These are phyloP conservation scores for Encarsia formosa DNA, from an alignment of 2,888 invertebrate genomes.

Conservation along the genomic window DNA sequence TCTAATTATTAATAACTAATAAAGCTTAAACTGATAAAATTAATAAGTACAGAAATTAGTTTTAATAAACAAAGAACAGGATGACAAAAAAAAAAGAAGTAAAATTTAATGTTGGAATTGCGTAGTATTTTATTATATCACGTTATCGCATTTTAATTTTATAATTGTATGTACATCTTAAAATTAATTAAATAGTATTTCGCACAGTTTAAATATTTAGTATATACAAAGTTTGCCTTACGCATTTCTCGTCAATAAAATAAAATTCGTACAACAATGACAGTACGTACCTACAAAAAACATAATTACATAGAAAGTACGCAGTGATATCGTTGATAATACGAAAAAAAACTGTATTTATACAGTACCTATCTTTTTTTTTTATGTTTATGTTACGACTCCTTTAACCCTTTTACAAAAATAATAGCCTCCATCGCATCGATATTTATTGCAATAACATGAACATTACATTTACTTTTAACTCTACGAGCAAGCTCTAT, in stretches of 20 bases:
- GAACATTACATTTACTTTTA: conserved; percentile 1
- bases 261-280: conserved; percentile 28
- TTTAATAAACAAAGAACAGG: too few relatives aligned
- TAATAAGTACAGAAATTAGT: too few relatives aligned
- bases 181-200: conserved; percentile 43
- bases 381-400: too few relatives aligned
- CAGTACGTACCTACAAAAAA: conserved; percentile 23
- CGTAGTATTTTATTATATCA: conserved; percentile 36
- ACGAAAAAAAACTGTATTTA: conserved; percentile 10
- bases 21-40: too few relatives aligned
- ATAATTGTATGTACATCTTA: conserved; percentile 39
- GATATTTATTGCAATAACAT: too few relatives aligned
- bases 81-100: background rate
- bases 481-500: background rate
- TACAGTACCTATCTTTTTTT: conserved; percentile 7
- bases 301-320: conserved; percentile 18
- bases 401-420: too few relatives aligned
- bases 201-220: conserved; percentile 19
- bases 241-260: conserved; percentile 18
- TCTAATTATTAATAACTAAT: too few relatives aligned
- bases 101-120: conserved; percentile 16
- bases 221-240: conserved; percentile 22
- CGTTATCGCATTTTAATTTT: conserved; percentile 46
- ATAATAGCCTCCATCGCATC: conserved; percentile 45
- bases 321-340: conserved; percentile 15